Conservation (phyloP, 2,797 vertebrate genomes). For the Sandelia bainsii region DNA sequence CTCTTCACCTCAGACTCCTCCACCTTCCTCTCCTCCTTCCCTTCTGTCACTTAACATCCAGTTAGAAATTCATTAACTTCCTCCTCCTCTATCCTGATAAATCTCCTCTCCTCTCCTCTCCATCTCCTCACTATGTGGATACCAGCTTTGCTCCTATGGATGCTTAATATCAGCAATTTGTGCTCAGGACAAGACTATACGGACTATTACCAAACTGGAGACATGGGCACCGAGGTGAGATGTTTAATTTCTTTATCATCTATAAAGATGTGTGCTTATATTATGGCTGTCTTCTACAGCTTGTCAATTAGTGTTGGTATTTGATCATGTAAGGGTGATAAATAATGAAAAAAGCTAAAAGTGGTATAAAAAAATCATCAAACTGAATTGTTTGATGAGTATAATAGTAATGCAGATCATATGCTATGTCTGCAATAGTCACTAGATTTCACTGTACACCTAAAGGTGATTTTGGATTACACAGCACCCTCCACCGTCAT, state of each 20-base stretch:
- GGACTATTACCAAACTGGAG: conserved; percentile 72
- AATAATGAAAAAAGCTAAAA: not conserved
- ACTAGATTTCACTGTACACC: not conserved
- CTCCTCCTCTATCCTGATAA: conserved; percentile 38
- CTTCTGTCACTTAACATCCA: conserved; percentile 39
- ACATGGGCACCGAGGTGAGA: conserved; percentile 79
- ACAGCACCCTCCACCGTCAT: not conserved
- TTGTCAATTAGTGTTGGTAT: not conserved
- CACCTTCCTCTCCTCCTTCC: conserved; percentile 48
- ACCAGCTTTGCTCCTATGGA: conserved; percentile 80
- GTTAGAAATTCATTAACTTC: conserved; percentile 14
- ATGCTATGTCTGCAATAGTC: not conserved
- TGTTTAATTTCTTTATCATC: not conserved
- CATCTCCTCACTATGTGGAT: conserved; percentile 84
- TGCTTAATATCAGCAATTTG: conserved; percentile 74
- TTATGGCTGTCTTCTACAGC: not conserved
- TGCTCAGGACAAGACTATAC: conserved; percentile 75
- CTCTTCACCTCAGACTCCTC: conserved; percentile 32
- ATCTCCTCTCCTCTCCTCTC: conserved; percentile 48
- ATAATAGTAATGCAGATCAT: not conserved
- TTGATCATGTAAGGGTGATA: not conserved
- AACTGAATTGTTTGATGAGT: not conserved
- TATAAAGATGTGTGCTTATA: not conserved
- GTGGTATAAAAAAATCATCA: not conserved
- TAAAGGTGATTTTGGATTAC: too few species aligned